Evolutionary conservation across 2,888 invertebrate genomes (phyloP).

Genomic region (Sinodicranocentrus sp.): DNA sequence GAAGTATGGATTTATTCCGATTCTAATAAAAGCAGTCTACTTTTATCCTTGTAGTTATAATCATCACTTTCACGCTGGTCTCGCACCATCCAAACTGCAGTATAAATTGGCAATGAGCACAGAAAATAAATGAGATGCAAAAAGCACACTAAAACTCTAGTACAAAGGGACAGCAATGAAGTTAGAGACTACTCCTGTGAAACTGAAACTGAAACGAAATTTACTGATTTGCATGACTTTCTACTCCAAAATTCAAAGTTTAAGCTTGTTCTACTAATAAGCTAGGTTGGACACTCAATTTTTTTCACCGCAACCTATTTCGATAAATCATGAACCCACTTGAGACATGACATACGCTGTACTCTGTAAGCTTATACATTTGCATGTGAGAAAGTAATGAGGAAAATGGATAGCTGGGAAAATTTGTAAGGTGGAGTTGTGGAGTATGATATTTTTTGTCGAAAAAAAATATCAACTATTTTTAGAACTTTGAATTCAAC

Average conservation of each 20-base stretch:
- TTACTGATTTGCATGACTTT: slow-evolving; percentile 4
- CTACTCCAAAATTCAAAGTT: background rate
- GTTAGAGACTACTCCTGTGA: background rate
- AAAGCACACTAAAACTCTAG: background rate
- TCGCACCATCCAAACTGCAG: too few species aligned
- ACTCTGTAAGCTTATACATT: slow-evolving; percentile 10
- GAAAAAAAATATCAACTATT: slow-evolving; percentile 36
- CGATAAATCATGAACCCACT: slow-evolving; percentile 66
- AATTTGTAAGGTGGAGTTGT: slow-evolving; percentile 43
- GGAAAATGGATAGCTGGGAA: slow-evolving; percentile 27
- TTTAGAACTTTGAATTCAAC: slow-evolving; percentile 37
- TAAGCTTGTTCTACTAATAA: slow-evolving; percentile 51
- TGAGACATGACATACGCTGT: slow-evolving; percentile 48
- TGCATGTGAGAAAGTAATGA: background rate
- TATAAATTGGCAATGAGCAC: too few species aligned
- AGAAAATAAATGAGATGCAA: background rate
- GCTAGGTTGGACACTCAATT: slow-evolving; percentile 48
- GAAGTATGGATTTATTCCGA: too few species aligned
- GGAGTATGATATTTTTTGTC: slow-evolving; percentile 12
- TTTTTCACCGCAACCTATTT: slow-evolving; percentile 62
- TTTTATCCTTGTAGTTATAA: too few species aligned
- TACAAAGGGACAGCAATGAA: background rate
- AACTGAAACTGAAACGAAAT: background rate
- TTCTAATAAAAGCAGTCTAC: too few species aligned
- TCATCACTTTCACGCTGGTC: too few species aligned